Conservation (phyloP, 2,888 invertebrate species). For the Rhimphoctona megacephalus region DNA sequence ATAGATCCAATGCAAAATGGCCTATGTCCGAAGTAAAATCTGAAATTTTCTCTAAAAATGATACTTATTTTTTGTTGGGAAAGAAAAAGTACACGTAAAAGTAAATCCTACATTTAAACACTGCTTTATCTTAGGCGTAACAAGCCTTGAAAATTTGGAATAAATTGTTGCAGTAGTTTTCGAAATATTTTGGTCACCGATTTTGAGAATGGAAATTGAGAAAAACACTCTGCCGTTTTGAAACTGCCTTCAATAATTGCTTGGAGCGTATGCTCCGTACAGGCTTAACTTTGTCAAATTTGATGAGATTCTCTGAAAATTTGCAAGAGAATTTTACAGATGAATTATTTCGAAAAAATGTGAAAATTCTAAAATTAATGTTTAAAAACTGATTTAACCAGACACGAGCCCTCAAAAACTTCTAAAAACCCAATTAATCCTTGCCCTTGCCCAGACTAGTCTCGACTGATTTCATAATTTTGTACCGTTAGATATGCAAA, state of each 20-base stretch:
- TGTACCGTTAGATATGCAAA: slow-evolving; percentile 86
- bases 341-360: too few species aligned
- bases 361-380: not conserved
- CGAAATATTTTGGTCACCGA: not conserved
- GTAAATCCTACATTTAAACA: not conserved
- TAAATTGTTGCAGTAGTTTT: not conserved
- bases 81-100: not conserved
- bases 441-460: slow-evolving; percentile 16
- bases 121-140: not conserved
- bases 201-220: not conserved
- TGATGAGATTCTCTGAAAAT: too few species aligned
- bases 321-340: too few species aligned
- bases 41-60: not conserved
- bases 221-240: not conserved
- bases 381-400: not conserved
- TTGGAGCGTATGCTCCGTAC: not conserved
- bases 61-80: too few species aligned
- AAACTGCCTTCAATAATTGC: not conserved
- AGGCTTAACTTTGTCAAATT: too few species aligned
- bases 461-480: slow-evolving; percentile 70
- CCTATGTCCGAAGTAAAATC: not conserved
- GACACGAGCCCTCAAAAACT: not conserved
- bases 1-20: not conserved
- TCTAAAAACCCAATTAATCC: not conserved
- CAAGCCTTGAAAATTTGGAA: not conserved